Evolutionary conservation across 2,888 invertebrate species (phyloP), one percentile per base, ranked within the genome.

Genomic region (Amiota communis): DNA sequence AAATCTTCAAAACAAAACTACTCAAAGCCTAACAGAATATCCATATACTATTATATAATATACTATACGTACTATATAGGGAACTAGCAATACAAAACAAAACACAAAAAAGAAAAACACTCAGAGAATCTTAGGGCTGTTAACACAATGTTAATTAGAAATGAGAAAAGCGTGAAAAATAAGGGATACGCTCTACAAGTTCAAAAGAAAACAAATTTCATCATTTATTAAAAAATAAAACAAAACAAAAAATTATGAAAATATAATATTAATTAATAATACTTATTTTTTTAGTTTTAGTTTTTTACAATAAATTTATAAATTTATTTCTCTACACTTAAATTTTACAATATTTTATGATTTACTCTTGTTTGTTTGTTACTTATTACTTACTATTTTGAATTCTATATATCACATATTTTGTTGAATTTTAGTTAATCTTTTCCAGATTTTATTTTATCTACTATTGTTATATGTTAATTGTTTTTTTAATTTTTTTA

Each of bases 111-210:
- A n/a, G 75, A 69, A 81, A 81, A 74, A 79, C 80, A 83, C 82
- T 83, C 83, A 83, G 83, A 83, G 81, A 83, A 79, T 74, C 17
- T 81, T 83, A 83, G 83, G 83, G 83, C 83, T 83, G 83, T 83
- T 82, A 78, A 81, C 82, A 36, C 36, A 75, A 53, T 82, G 81
- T 83, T 82, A 80, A 79, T 83, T 80, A 83, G 74, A 36, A 6
- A 36, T 75, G 80, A 79, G n/a, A n/a, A n/a, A n/a, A n/a, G 78
- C 77, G 72, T 53, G n/a, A n/a, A n/a, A 36, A 36, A 36, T 6
- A 6, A 6, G 36, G 36, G 20, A 53, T 23, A 8, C 49, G 49
- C 65, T 12, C 65, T 17, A 67, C 49, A 46, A 46, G 36, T 36
- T 36, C 3, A 36, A 36, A 36, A 36, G n/a, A 9, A n/a, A 36